phyloP scores from a whole-genome alignment of 1,140 invertebrate species.

The Amyelois transitella region DNA sequence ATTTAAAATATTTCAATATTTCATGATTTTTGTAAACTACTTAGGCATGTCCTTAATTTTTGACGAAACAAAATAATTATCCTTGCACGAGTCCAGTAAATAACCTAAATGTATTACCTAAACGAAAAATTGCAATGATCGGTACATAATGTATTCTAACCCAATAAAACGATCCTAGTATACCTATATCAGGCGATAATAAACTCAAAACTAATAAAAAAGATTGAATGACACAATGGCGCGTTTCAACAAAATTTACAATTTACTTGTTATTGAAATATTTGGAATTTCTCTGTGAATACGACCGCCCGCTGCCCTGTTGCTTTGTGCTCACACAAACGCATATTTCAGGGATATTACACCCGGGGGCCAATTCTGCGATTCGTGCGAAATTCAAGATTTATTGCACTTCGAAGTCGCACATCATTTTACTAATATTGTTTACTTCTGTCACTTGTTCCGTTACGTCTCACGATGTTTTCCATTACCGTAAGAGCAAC shows the following conservation, averaged over 20 bases:
- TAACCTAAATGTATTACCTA: too few relatives aligned
- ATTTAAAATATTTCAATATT: too few relatives aligned
- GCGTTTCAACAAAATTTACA: slow-evolving; percentile 9
- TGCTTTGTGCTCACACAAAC: slow-evolving; percentile 28
- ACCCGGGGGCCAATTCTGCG: slow-evolving; percentile 15
- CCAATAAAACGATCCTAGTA: too few relatives aligned
- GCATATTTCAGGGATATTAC: slow-evolving; percentile 29
- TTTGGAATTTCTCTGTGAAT: slow-evolving; percentile 30
- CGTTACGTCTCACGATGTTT: too few relatives aligned
- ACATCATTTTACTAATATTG: slow-evolving; percentile 1
- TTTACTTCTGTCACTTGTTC: not conserved
- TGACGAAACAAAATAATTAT: too few relatives aligned
- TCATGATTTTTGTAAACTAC: too few relatives aligned
- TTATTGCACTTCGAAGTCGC: not conserved
- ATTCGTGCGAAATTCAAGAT: slow-evolving; percentile 5
- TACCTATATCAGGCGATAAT: not conserved
- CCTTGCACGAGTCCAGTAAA: too few relatives aligned
- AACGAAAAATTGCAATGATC: too few relatives aligned
- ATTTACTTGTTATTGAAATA: slow-evolving; percentile 35
- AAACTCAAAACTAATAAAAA: not conserved
- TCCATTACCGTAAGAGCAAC: too few relatives aligned
- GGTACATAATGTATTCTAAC: too few relatives aligned
- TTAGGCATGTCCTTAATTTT: too few relatives aligned
- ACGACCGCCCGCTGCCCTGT: slow-evolving; percentile 13
- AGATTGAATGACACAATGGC: not conserved